Evolutionary conservation across 2,797 vertebrate genomes (phyloP), one percentile per base, ranked within the genome.

Genomic region (Coilia nasus): DNA sequence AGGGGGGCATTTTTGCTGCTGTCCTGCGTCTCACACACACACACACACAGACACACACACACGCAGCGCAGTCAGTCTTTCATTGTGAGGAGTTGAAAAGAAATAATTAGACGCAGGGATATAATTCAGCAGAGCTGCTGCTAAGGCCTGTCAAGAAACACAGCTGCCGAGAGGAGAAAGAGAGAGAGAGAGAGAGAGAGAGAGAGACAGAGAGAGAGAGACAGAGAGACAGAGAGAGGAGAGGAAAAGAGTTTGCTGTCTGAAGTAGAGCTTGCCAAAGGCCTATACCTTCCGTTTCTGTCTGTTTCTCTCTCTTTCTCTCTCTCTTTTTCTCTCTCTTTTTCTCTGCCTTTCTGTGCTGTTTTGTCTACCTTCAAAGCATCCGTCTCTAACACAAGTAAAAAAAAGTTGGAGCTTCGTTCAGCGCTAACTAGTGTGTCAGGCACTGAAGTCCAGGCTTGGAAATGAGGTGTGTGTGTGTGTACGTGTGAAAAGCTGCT

Each of bases 41-140:
- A 62, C 60, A 62, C 60, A 62, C 60, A 64, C 60, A 71, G 2
- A 71, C 11, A 71, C 11, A 35, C 14, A 35, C 14, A 41, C 14
- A 75, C 28, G 14, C 15, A 75, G 28, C 12, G 28, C 67, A 35
- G 67, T 75, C 67, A 88, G 91, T 87, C 93, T 93, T 94, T 93
- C 90, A 93, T 93, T 94, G 93, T 93, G 91, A 91, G 83, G 87
- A 92, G 90, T 92, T 94, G 91, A 95, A 94, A 95, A 93, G 91
- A 94, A 94, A 95, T 95, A 94, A 95, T 95, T 95, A 96, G 93
- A 94, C 91, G 90, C 92, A 91, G 89, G 90, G 91, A 93, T 93
- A 93, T 93, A 94, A 95, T 93, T 94, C 90, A 88, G 90, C 89
- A 90, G 87, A 90, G 91, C 91, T 88, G 91, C 89, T 88, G 88